Evolutionary conservation across 2,888 invertebrate species (phyloP).

Genomic region (Zygaena filipendulae): DNA sequence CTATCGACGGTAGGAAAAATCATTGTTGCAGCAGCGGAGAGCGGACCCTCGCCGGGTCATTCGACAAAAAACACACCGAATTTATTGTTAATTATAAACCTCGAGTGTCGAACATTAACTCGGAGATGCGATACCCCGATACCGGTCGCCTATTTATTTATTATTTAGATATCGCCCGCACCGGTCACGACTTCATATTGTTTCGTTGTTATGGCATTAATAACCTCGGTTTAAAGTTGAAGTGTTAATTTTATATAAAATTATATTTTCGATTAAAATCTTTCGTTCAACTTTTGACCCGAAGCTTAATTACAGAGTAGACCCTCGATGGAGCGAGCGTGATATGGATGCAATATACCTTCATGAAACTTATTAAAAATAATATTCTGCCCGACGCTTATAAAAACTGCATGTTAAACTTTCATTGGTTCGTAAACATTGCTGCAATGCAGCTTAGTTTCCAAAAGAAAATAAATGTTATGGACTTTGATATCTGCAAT

Average conservation of each 20-base stretch:
- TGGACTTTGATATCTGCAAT: conserved; percentile 27
- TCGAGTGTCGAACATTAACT: conserved; percentile 59
- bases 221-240: conserved; percentile 67
- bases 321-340: conserved; percentile 42
- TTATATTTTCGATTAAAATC: conserved; percentile 61
- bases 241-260: conserved; percentile 70
- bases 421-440: conserved; percentile 26
- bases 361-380: conserved; percentile 27
- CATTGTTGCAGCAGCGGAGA: conserved; percentile 44
- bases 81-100: conserved; percentile 70
- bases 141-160: conserved; percentile 63
- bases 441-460: conserved; percentile 38
- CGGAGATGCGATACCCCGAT: conserved; percentile 56
- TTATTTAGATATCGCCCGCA: conserved; percentile 63
- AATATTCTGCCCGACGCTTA: conserved; percentile 22
- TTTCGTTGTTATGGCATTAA: conserved; percentile 63
- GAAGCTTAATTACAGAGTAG: conserved; percentile 55
- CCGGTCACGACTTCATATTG: conserved; percentile 66
- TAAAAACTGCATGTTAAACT: conserved; percentile 29
- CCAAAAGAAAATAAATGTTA: conserved; percentile 39
- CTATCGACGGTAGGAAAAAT: conserved; percentile 48
- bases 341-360: conserved; percentile 29
- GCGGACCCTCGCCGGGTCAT: conserved; percentile 26
- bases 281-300: conserved; percentile 57
- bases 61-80: conserved; percentile 61